Conservation (phyloP, 1,140 invertebrate species). For the Pseudobourletiella spinata region DNA sequence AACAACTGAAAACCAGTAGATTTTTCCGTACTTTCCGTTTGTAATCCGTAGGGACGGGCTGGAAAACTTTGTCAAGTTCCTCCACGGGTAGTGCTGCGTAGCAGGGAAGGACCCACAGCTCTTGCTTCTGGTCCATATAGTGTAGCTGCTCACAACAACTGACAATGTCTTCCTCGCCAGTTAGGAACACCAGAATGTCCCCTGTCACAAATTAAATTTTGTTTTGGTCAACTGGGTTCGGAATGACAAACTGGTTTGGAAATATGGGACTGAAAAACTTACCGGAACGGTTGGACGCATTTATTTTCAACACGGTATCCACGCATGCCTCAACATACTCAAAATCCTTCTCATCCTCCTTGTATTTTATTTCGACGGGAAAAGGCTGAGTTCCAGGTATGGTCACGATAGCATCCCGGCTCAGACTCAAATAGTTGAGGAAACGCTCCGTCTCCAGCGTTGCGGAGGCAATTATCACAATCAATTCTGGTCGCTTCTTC, state of each 20-base stretch:
- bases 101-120: constrained; percentile 55
- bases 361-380: constrained; percentile 52
- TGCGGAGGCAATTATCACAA: constrained; percentile 78
- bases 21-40: constrained; percentile 60
- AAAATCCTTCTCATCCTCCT: not conserved
- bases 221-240: not conserved
- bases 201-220: constrained; percentile 21
- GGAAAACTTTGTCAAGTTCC: constrained; percentile 70
- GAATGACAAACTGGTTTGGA: not conserved
- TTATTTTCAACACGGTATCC: not conserved
- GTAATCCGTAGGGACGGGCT: constrained; percentile 52
- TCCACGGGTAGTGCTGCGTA: constrained; percentile 71
- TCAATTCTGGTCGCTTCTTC: constrained; percentile 44
- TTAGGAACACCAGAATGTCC: constrained; percentile 57
- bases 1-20: too few species aligned
- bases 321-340: not conserved
- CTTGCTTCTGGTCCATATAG: constrained; percentile 36
- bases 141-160: not conserved
- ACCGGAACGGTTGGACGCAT: not conserved
- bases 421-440: constrained; percentile 60
- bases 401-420: constrained; percentile 41
- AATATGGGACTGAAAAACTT: too few species aligned
- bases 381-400: constrained; percentile 49
- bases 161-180: constrained; percentile 52
- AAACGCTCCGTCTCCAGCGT: constrained; percentile 67